Evolutionary conservation across 2,888 invertebrate species (phyloP).

Genomic region (Therioaphis trifolii): DNA sequence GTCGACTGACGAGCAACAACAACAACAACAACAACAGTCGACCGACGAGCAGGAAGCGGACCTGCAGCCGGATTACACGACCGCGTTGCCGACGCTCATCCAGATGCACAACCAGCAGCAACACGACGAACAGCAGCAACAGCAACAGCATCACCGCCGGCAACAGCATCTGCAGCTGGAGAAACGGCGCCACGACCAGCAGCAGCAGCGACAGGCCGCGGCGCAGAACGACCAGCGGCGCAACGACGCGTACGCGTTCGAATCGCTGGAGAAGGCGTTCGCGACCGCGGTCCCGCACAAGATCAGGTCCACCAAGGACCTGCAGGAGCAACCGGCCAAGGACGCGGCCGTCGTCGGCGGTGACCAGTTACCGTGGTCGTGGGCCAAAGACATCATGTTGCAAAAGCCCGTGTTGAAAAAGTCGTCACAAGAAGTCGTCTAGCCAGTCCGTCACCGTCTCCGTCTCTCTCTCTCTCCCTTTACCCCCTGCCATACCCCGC

Average conservation of each 20-base stretch:
- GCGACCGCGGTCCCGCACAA: conserved; percentile 53
- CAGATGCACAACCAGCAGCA: conserved; percentile 66
- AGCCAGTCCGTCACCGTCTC: not conserved
- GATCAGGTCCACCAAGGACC: conserved; percentile 50
- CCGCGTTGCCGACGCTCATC: conserved; percentile 66
- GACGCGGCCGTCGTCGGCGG: conserved; percentile 40
- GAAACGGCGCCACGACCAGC: conserved; percentile 33
- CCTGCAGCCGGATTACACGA: conserved; percentile 46
- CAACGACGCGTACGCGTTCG: conserved; percentile 49
- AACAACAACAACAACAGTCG: conserved; percentile 29
- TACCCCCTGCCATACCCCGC: too few relatives aligned
- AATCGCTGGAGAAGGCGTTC: conserved; percentile 57
- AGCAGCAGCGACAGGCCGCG: not conserved
- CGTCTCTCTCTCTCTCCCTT: too few relatives aligned
- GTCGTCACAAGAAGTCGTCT: conserved; percentile 64
- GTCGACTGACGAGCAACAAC: not conserved
- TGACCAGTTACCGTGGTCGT: conserved; percentile 66
- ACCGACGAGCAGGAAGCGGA: not conserved
- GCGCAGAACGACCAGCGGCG: not conserved
- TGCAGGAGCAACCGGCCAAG: conserved; percentile 45
- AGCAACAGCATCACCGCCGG: conserved; percentile 18
- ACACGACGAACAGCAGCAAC: conserved; percentile 26
- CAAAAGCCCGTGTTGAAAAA: conserved; percentile 67
- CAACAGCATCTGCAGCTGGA: not conserved
- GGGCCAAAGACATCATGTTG: conserved; percentile 67